Evolutionary conservation across 2,113 vertebrate species (phyloP), one percentile per base, ranked within the genome.

Genomic region (Scophthalmus maximus): DNA sequence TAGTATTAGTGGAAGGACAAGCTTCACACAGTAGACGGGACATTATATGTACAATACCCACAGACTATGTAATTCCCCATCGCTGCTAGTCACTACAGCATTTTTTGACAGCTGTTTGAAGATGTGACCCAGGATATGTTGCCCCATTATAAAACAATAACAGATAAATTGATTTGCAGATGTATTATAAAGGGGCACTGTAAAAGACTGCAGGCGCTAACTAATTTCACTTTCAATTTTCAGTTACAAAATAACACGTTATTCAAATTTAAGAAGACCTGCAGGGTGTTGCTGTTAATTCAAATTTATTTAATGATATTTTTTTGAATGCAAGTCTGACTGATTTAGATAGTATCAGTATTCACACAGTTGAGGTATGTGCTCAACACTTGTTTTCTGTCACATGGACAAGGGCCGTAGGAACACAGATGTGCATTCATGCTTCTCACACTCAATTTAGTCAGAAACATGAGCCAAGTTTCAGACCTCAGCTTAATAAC

Each of bases 61-160:
- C 58, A 79, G 82, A 84, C 40, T 32, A 4, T 60, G 62, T 12
- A 15, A 3, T 0, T n/a, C 30, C 25, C 65, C 65, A 57, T 66
- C 64, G 74, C 61, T 50, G 57, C 79, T 76, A 68, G 62, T 79
- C 47, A 58, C 58, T 20, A 11, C 8, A 22, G 46, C 12, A 6
- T 53, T 62, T 42, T 8, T 52, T 38, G 8, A 7, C 2, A 11
- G 60, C 65, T 52, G 57, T 83, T 88, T 84, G 71, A 79, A 55
- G 74, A 76, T 64, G 74, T 75, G 83, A 77, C 77, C 73, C 69
- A 51, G 63, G 67, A 78, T 81, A 50, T 64, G 82, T 66, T 73
- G 64, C 79, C 36, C 62, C 82, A 73, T 83, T 85, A 83, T 75
- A 87, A 79, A 68, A 64, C 66, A 83, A 83, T 87, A 75, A 83